These are phyloP conservation scores for Proteles cristata DNA, from an alignment of 2,113 vertebrate species.

Conservation along the genomic window DNA sequence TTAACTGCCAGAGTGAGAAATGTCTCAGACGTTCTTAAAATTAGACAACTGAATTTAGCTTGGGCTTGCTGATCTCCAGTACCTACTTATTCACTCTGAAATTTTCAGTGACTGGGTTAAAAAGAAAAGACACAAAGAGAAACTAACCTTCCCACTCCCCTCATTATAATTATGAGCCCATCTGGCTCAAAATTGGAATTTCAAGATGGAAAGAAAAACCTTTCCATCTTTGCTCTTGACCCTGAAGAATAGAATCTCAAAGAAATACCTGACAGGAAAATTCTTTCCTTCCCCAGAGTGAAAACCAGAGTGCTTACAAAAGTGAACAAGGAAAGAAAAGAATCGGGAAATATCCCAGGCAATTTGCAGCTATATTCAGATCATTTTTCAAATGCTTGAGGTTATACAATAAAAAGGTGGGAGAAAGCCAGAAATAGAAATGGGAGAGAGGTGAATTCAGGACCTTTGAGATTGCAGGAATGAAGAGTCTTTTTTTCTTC, in stretches of 20 bases:
- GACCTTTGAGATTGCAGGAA: background rate
- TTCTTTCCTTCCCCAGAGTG: background rate
- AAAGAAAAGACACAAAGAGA: background rate
- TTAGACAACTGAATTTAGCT: background rate
- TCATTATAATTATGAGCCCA: background rate
- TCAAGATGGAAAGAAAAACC: constrained; percentile 8
- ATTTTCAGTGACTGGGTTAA: background rate
- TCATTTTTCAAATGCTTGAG: background rate
- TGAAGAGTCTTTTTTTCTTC: background rate
- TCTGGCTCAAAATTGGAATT: constrained; percentile 35
- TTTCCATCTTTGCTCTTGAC: background rate
- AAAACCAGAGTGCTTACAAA: constrained; percentile 17
- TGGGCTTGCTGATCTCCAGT: background rate
- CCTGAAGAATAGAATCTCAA: constrained; percentile 26
- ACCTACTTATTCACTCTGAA: background rate
- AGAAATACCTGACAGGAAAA: constrained; percentile 31
- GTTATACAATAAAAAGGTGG: background rate
- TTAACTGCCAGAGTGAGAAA: background rate
- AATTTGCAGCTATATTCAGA: background rate
- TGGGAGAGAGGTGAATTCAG: background rate
- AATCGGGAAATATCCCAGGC: background rate
- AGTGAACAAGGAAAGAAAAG: background rate
- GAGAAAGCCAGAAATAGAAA: background rate
- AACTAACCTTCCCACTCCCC: background rate
- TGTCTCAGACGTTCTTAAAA: constrained; percentile 33